These are phyloP conservation scores for Dinomys branickii DNA, from an alignment of 2,113 vertebrate species.

Conservation along the genomic window DNA sequence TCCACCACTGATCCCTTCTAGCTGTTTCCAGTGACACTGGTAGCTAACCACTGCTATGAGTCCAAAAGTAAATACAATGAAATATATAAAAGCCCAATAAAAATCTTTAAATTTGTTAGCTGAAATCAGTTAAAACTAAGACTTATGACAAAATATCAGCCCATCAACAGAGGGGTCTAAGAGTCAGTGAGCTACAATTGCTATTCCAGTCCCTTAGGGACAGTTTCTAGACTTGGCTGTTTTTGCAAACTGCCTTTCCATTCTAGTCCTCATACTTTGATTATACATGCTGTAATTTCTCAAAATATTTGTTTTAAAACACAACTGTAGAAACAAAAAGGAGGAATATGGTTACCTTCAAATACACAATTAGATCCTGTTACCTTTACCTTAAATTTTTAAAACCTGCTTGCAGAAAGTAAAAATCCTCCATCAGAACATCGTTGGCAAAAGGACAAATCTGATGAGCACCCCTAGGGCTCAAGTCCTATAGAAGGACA, in stretches of 20 bases:
- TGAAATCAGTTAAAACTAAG: not conserved
- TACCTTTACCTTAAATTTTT: not conserved
- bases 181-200: not conserved
- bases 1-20: not conserved
- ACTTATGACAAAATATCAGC: not conserved
- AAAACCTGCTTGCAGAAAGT: not conserved
- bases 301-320: not conserved
- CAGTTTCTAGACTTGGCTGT: not conserved
- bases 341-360: not conserved
- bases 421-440: not conserved
- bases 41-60: not conserved
- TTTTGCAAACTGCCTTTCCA: too few species aligned
- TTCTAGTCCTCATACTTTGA: not conserved
- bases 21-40: not conserved
- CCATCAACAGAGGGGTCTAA: not conserved
- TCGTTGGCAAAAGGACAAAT: not conserved
- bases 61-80: not conserved
- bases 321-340: not conserved
- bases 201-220: not conserved
- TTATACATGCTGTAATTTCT: not conserved
- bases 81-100: not conserved
- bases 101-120: not conserved
- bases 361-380: not conserved
- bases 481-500: not conserved
- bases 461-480: not conserved